Evolutionary conservation across 1,140 invertebrate genomes (phyloP), one percentile per base, ranked within the genome.

Genomic region (Papilio glaucus): DNA sequence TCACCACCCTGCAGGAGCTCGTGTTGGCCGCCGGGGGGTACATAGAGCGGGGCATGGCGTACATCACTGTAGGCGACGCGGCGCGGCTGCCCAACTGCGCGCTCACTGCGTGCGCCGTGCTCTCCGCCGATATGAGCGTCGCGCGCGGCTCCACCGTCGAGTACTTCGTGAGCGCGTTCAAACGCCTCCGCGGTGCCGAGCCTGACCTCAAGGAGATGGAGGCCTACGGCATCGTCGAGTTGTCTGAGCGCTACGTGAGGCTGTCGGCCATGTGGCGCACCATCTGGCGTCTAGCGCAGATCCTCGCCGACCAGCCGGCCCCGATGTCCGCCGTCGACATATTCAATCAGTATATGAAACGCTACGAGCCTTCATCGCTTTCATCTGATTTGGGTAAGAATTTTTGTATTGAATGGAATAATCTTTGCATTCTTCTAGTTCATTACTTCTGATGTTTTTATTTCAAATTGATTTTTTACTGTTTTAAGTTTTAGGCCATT

Each of bases 111-210:
- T 90, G 89, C 72, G 87, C 89, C 1, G 92, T 86, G 6, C 76
- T 94, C 7, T 85, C 86, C 4, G 83, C 82, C 0, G 93, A 93
- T 73, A 83, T 88, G 1, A 93, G 92, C 81, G 86, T 94, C 1
- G 88, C 88, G 0, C 82, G 89, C 5, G 91, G 91, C 9, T 90
- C 90, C 29, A 90, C 86, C 0, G 77, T 85, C 21, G 89, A 93
- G 42, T 92, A 93, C 72, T 93, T 94, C 76, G 73, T 82, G 5
- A 83, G 75, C 12, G 87, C 90, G 4, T 93, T 87, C 81, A 78
- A 83, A 0, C 82, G 81, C 6, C 53, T 88, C 15, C 76, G 77
- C n/a, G 84, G 85, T 26, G 49, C 72, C 1, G 87, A 88, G 18
- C 87, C 90, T 1, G 85, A 90, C 18, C 4, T 93, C 57, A 57